phyloP scores from a whole-genome alignment of 2,113 vertebrate genomes.

The Isurus oxyrinchus region DNA sequence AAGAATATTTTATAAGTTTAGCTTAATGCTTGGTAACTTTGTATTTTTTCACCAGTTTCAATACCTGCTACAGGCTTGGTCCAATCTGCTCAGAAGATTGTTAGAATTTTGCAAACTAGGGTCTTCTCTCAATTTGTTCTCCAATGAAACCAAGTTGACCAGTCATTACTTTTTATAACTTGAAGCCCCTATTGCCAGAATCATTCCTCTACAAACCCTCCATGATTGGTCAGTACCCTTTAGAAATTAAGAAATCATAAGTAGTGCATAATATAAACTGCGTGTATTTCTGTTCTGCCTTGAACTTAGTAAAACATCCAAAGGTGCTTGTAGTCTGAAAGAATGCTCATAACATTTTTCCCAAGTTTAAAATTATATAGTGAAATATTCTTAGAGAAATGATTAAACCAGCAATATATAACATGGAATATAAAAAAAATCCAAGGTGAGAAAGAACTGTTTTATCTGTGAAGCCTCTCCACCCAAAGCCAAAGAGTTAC shows the following conservation, averaged over 20 bases:
- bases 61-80: background rate
- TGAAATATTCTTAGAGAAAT: background rate
- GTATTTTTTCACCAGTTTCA: background rate
- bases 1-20: background rate
- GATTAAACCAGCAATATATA: no score
- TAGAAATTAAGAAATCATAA: background rate
- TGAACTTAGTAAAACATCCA: background rate
- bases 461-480: background rate
- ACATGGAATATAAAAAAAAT: background rate
- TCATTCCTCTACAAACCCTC: background rate
- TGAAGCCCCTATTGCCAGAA: background rate
- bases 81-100: background rate
- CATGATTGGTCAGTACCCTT: background rate
- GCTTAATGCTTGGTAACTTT: background rate
- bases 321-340: background rate
- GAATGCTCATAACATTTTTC: background rate
- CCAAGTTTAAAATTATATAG: background rate
- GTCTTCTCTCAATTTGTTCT: background rate
- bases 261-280: background rate
- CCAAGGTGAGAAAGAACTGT: background rate
- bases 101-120: background rate
- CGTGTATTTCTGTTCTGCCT: background rate
- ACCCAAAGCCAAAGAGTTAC: background rate
- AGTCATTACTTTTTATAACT: background rate
- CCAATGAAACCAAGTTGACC: no score